Evolutionary conservation across 2,797 vertebrate genomes (phyloP), one percentile per base, ranked within the genome.

Genomic region (Rhynchotus rufescens): DNA sequence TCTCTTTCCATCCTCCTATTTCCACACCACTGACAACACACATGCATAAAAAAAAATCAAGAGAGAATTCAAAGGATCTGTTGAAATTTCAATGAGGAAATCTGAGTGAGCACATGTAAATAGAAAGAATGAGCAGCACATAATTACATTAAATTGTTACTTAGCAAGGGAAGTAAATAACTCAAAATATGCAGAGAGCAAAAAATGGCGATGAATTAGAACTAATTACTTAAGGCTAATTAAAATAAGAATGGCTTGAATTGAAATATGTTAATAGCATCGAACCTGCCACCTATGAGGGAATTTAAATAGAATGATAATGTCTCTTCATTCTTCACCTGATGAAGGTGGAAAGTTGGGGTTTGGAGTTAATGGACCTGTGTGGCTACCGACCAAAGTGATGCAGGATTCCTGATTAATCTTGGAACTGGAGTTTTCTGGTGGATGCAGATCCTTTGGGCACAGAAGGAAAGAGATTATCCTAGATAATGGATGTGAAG

Each of bases 181-280:
- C 97, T 90, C 96, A 97, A 97, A 98, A 97, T 97, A 97, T 95
- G 95, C 84, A 94, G 96, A 92, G 94, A 96, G 95, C 93, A 92
- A 96, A 96, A 96, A 92, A 91, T 80, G 95, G 88, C 91, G 79
- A 88, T 97, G 97, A 98, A 98, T 98, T 98, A 98, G 91, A 97
- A 96, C 96, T 96, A 98, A 98, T 98, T 98, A 98, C 97, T 97
- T 97, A 97, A 97, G 97, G 96, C 97, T 98, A 98, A 98, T 98
- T 98, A 97, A 97, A 98, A 98, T 98, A 98, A 98, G 95, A 98
- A 98, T 96, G 94, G 97, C 32, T 84, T 64, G 75, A 76, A 97
- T 97, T 96, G 97, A 97, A 97, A 97, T 98, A 97, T 97, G 95
- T 91, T 97, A 97, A 98, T 97, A 92, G 96, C 92, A 77, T 92